A percentile compares a stretch with the other conserved stretches of the same genome.
Evolutionary conservation across 2,113 vertebrate genomes (phyloP).

Genomic region (Macquaria ambigua): DNA sequence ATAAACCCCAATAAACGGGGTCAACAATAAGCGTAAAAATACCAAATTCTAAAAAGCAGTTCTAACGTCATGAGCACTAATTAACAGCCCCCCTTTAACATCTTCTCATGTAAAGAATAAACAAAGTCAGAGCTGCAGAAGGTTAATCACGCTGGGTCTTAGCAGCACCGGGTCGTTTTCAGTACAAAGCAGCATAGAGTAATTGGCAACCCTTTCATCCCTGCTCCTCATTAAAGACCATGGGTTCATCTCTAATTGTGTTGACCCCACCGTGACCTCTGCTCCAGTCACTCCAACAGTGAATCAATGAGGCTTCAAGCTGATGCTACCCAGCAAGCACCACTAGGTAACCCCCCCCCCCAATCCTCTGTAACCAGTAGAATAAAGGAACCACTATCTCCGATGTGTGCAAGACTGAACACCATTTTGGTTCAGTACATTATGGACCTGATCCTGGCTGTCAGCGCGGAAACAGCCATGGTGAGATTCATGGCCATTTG

Average conservation of each 20-base stretch:
- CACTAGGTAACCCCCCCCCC: conserved; percentile 12
- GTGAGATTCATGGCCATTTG: conserved; percentile 28
- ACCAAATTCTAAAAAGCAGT: background rate
- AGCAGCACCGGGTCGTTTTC: conserved; percentile 44
- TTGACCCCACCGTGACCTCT: conserved; percentile 59
- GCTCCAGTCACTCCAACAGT: conserved; percentile 43
- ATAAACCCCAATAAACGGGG: conserved; percentile 15
- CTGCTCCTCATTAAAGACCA: conserved; percentile 64
- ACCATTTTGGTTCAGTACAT: conserved; percentile 7
- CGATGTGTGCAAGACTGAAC: conserved; percentile 5
- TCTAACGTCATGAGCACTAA: conserved; percentile 31
- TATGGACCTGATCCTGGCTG: conserved; percentile 15
- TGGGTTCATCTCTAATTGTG: conserved; percentile 66
- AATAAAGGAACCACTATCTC: conserved; percentile 52
- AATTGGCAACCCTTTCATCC: conserved; percentile 71
- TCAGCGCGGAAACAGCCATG: conserved; percentile 20
- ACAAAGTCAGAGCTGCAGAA: conserved; percentile 37
- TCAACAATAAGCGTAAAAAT: conserved; percentile 13
- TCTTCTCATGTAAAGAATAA: conserved; percentile 38
- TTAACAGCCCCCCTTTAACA: conserved; percentile 17
- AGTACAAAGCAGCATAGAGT: conserved; percentile 53
- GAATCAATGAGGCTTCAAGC: conserved; percentile 61
- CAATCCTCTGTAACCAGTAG: conserved; percentile 1
- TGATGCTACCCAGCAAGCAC: conserved; percentile 40
- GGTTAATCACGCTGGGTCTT: conserved; percentile 55